phyloP scores from a whole-genome alignment of 1,140 invertebrate species.

The Pachyrhynchus sulphureomaculatus region DNA sequence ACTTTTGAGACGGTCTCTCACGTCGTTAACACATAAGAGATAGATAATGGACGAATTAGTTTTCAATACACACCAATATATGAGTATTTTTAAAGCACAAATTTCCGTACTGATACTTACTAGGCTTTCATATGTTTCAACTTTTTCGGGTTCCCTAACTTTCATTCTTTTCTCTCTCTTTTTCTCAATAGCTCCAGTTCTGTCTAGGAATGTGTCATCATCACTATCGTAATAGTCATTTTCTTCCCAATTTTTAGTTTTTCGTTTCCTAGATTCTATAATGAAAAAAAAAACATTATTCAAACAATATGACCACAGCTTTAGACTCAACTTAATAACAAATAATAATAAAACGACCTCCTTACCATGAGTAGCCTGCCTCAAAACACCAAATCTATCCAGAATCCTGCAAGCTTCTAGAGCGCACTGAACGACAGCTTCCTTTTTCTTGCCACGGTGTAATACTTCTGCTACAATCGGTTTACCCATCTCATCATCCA shows the following conservation, averaged over 20 bases:
- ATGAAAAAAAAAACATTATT: constrained; percentile 23
- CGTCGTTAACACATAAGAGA: no score
- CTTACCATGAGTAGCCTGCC: constrained; percentile 75
- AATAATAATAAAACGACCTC: constrained; percentile 6
- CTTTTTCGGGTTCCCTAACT: constrained; percentile 60
- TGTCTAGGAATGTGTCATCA: constrained; percentile 93
- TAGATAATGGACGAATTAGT: no score
- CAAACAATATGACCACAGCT: neutral
- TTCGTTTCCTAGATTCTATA: constrained; percentile 66
- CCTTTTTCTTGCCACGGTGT: constrained; percentile 92
- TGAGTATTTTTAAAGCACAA: no score
- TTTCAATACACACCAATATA: no score
- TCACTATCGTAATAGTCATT: constrained; percentile 96
- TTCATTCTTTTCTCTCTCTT: constrained; percentile 81
- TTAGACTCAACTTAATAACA: neutral
- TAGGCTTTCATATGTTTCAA: constrained; percentile 80
- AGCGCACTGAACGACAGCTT: constrained; percentile 89
- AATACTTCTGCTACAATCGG: constrained; percentile 79
- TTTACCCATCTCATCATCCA: constrained; percentile 74
- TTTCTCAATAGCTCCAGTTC: constrained; percentile 89
- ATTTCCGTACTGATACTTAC: no score
- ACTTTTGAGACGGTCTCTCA: no score
- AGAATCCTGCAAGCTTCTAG: constrained; percentile 91
- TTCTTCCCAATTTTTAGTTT: constrained; percentile 78
- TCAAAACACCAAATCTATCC: constrained; percentile 77